Evolutionary conservation across 2,797 vertebrate genomes (phyloP), one percentile per base, ranked within the genome.

Genomic region (Melanotaenia boesemani): DNA sequence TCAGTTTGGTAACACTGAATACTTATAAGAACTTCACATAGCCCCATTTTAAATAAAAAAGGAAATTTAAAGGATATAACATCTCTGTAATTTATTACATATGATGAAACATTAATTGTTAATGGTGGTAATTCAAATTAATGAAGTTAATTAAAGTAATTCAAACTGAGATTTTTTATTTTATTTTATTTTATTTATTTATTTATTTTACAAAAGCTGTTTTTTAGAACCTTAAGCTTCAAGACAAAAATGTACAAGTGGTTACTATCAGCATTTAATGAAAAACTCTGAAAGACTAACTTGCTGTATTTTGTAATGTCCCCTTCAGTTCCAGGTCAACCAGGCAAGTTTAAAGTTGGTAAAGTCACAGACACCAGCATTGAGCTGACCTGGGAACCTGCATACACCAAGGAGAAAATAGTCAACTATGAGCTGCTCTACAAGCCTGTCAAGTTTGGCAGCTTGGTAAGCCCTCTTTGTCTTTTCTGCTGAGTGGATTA

Each of bases 391-490:
- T 99, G 98, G 98, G 97, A 97, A 55, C 95, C 97, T 0, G 95
- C 97, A 0, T 94, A 94, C 84, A 95, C 96, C 67, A 97, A 97
- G 90, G 97, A 99, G 78, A 96, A 96, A 73, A 96, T 99, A 50
- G 92, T 97, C 84, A 97, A 96, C 90, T 99, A 98, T 0, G 97
- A 99, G 86, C 97, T 99, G 5, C 94, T 97, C 88, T 98, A 97
- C 92, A 97, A 94, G 80, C 96, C 98, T 60, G 95, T 95, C 81
- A 96, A 97, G 70, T 95, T 94, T 6, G 94, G 96, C 81, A 92
- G 91, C 75, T 95, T 98, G 97, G 98, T 99, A 90, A 94, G 89
- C 84, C 57, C 56, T 55, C 34, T 62, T 67, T 39, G 26, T 58
- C 50, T 67, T 59, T 70, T 73, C 76, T 70, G 39, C 34, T 20